A percentile compares a stretch with the other conserved stretches of the same genome.
Evolutionary conservation across 2,113 vertebrate genomes (phyloP).

Genomic region (Pseudopipra pipra): DNA sequence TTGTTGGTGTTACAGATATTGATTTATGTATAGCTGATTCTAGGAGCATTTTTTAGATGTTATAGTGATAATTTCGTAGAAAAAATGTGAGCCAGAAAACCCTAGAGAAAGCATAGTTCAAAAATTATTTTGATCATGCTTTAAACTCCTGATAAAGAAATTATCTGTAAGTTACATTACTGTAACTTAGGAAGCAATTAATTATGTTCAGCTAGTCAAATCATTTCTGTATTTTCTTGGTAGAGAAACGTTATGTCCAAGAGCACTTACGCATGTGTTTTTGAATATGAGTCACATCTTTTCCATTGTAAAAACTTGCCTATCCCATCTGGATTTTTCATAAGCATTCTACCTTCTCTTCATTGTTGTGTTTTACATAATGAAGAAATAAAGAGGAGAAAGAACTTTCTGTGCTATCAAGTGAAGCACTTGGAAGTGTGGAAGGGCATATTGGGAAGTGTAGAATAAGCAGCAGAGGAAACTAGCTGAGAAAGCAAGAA

Average conservation of each 20-base stretch:
- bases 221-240: background rate
- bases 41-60: background rate
- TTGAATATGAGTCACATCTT: background rate
- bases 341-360: background rate
- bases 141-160: background rate
- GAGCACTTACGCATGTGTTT: background rate
- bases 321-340: background rate
- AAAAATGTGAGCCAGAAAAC: background rate
- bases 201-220: background rate
- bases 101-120: background rate
- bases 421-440: background rate
- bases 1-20: background rate
- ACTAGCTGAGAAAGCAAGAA: background rate
- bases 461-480: background rate
- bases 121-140: background rate
- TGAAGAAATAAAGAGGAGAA: background rate
- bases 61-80: background rate
- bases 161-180: background rate
- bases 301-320: background rate
- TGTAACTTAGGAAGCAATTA: background rate
- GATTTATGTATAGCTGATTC: background rate
- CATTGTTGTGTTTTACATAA: background rate
- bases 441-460: background rate
- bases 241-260: background rate
- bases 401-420: background rate